Conservation (phyloP, 2,888 invertebrate species). For the Oxycera nigricornis region DNA sequence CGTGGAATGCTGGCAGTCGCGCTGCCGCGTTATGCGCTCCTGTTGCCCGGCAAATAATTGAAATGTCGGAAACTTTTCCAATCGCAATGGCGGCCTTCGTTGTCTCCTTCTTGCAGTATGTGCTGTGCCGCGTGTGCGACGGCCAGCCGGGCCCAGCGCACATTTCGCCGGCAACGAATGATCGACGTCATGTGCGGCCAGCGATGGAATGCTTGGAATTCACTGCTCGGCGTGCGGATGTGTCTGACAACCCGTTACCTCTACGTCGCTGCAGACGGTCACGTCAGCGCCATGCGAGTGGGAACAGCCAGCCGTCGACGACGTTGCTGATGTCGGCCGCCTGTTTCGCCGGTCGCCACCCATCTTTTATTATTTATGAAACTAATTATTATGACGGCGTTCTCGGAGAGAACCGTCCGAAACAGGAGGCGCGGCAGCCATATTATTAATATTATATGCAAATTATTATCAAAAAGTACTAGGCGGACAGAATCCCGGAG, state of each 20-base stretch:
- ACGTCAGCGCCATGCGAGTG: not conserved
- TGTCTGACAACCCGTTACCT: constrained; percentile 12
- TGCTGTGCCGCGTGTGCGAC: not conserved
- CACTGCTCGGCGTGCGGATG: not conserved
- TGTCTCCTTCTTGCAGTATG: not conserved
- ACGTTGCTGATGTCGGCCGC: not conserved
- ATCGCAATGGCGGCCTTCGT: not conserved
- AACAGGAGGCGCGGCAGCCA: constrained; percentile 50
- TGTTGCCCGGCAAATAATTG: constrained; percentile 52
- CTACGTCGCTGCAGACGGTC: constrained; percentile 23
- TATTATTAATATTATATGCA: constrained; percentile 55
- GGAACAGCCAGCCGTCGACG: not conserved
- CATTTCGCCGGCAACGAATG: too few species aligned
- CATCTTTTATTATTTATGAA: constrained; percentile 40
- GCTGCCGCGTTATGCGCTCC: constrained; percentile 48
- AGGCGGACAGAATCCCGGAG: constrained; percentile 51
- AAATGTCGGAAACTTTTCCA: constrained; percentile 49
- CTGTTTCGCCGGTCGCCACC: constrained; percentile 35
- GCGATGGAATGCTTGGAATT: not conserved
- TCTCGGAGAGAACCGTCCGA: constrained; percentile 26
- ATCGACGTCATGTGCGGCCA: not conserved
- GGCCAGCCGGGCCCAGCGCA: not conserved
- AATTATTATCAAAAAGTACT: constrained; percentile 58
- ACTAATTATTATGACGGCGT: constrained; percentile 22
- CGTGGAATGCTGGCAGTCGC: constrained; percentile 2